A percentile compares a stretch with the other conserved stretches of the same genome.
Evolutionary conservation across 2,113 vertebrate genomes (phyloP).

Genomic region (pig (Sus scrofa)): T2T-Sscrofa CM000829.6:32822001-32822500

Average conservation of each 20-base stretch:
- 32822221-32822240: neutral
- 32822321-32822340: neutral
- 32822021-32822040: constrained; percentile 97
- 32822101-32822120: constrained; percentile 99
- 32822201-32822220: neutral
- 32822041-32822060: constrained; percentile 96
- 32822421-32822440: neutral
- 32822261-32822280: neutral
- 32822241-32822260: neutral
- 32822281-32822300: fast-evolving
- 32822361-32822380: fast-evolving
- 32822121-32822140: constrained; percentile 98
- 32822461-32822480: fast-evolving
- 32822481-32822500: neutral
- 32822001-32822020: constrained; percentile 92
- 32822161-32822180: neutral
- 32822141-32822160: neutral
- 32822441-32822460: neutral
- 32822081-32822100: constrained; percentile 96
- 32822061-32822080: constrained; percentile 97
- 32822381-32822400: neutral
- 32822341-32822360: neutral
- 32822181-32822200: neutral
- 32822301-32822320: neutral
- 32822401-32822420: neutral